Percentiles rank a stretch among this genome's conserved stretches.
Conservation (phyloP, 2,797 vertebrate genomes). For the Crocodylus rhombifer region DNA sequence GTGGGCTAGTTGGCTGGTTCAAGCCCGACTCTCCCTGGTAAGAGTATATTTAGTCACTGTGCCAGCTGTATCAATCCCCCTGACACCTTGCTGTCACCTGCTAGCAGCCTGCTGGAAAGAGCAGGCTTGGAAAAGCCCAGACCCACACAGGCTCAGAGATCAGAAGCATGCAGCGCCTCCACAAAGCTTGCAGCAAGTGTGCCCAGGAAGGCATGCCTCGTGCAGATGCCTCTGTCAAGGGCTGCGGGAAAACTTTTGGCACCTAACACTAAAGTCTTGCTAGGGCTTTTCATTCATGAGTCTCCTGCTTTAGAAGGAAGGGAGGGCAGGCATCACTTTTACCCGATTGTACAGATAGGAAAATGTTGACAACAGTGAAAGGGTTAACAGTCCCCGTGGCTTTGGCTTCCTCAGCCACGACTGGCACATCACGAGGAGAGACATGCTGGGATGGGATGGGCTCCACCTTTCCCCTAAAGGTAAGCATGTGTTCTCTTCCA, state of each 20-base stretch:
- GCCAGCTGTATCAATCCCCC: background rate
- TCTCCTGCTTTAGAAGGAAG: background rate
- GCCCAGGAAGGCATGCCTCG: background rate
- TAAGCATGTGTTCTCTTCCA: too few species aligned
- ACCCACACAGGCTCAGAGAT: background rate
- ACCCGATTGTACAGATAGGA: background rate
- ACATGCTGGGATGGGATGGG: too few species aligned
- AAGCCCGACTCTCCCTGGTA: background rate
- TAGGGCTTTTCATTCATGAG: background rate
- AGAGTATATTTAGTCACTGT: background rate
- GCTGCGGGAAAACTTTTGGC: background rate
- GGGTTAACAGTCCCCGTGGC: background rate
- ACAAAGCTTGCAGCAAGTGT: background rate
- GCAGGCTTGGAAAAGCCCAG: too few species aligned
- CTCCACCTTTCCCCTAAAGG: too few species aligned
- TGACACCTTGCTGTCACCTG: background rate
- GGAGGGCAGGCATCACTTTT: background rate
- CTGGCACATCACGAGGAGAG: too few species aligned
- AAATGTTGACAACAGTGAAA: background rate
- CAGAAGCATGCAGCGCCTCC: background rate
- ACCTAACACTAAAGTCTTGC: background rate
- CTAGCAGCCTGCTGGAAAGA: background rate
- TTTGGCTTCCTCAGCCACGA: too few species aligned
- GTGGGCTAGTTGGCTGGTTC: too few species aligned
- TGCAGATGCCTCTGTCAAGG: background rate